A percentile compares a stretch with the other conserved stretches of the same genome.
phyloP scores from a whole-genome alignment of 2,113 vertebrate genomes.

The Pelusios castaneus region DNA sequence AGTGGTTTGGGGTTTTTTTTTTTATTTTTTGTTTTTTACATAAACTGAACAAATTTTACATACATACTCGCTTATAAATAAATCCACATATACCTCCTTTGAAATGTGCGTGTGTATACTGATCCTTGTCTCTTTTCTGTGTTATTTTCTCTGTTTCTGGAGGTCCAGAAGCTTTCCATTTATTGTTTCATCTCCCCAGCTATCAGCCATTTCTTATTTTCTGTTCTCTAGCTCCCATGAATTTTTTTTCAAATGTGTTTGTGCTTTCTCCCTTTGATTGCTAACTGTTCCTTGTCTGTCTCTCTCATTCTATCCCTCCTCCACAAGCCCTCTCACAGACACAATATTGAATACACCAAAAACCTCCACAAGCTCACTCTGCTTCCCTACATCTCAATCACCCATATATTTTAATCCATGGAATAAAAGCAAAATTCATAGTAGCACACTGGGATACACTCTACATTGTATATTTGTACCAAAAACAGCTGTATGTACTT shows the following conservation, averaged over 20 bases:
- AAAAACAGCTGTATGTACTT: not conserved
- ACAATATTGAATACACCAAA: no score
- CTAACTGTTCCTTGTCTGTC: not conserved
- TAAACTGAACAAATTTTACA: not conserved
- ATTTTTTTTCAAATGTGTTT: conserved; percentile 12
- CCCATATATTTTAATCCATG: fast-evolving
- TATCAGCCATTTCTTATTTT: not conserved
- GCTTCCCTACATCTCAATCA: not conserved
- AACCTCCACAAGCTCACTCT: no score
- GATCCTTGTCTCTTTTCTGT: not conserved
- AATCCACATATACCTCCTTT: not conserved
- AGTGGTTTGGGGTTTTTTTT: fast-evolving
- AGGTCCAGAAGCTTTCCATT: not conserved
- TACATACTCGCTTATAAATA: not conserved
- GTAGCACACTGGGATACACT: not conserved
- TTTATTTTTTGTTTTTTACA: not conserved
- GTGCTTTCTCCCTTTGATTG: conserved; percentile 8
- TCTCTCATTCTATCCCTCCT: not conserved
- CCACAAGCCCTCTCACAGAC: not conserved
- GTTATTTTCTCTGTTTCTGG: not conserved
- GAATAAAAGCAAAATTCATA: not conserved
- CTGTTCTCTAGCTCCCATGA: not conserved
- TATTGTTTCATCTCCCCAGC: not conserved
- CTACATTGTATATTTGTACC: not conserved
- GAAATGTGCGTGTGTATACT: not conserved